These are phyloP conservation scores for Pseudoips prasinana DNA, from an alignment of 2,888 invertebrate genomes.

Conservation along the genomic window DNA sequence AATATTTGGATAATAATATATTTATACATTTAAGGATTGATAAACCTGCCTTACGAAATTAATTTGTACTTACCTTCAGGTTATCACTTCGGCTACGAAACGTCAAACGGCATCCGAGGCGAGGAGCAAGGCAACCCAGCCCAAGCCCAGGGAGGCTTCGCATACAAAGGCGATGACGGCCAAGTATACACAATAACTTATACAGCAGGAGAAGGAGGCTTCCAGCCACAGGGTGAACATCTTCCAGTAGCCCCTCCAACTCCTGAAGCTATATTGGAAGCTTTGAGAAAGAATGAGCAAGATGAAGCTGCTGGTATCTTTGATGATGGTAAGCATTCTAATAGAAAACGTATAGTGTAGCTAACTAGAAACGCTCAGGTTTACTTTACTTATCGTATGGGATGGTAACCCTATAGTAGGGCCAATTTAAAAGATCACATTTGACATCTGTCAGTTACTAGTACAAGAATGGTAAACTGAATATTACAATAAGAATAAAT, in stretches of 20 bases:
- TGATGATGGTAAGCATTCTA: conserved; percentile 68
- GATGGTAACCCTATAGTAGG: too few relatives aligned
- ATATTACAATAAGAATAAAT: too few relatives aligned
- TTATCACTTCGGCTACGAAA: conserved; percentile 65
- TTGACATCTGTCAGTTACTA: too few relatives aligned
- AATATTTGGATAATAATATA: too few relatives aligned
- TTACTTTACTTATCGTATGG: too few relatives aligned
- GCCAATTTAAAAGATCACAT: too few relatives aligned
- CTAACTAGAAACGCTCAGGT: too few relatives aligned
- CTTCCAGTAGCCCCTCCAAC: conserved; percentile 82
- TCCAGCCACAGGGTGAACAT: conserved; percentile 78
- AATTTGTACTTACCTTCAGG: too few relatives aligned
- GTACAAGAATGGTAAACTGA: too few relatives aligned
- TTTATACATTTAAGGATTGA: too few relatives aligned
- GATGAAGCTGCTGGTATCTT: conserved; percentile 80
- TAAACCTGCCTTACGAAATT: too few relatives aligned
- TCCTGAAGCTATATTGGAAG: conserved; percentile 78
- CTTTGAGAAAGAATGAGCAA: conserved; percentile 70
- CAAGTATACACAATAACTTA: conserved; percentile 75
- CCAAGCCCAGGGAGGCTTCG: conserved; percentile 74
- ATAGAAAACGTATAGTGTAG: too few relatives aligned
- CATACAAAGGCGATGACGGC: conserved; percentile 83
- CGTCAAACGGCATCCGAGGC: conserved; percentile 66
- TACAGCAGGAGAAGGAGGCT: conserved; percentile 81
- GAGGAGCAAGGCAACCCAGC: conserved; percentile 56